Conservation (phyloP, 2,797 vertebrate species). For the Apodemus agrarius region DNA sequence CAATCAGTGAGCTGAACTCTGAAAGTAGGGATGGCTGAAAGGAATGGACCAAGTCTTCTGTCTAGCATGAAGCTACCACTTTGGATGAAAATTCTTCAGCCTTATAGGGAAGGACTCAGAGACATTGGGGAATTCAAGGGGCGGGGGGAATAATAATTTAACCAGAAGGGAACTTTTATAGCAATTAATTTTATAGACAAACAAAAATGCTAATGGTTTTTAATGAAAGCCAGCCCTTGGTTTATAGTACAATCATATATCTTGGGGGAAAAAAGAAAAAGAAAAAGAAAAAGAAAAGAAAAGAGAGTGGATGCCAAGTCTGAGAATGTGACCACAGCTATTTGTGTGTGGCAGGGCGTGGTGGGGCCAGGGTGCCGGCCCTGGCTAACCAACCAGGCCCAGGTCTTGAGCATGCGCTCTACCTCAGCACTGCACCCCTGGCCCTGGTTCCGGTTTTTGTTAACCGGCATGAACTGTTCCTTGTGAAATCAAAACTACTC, state of each 20-base stretch:
- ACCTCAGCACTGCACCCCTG: not conserved
- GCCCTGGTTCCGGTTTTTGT: constrained; percentile 24
- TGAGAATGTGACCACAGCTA: not conserved
- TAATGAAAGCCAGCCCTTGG: constrained; percentile 40
- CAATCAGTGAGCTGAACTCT: constrained; percentile 79
- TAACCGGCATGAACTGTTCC: constrained; percentile 58
- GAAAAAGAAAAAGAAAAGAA: not conserved
- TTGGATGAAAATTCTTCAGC: constrained; percentile 1
- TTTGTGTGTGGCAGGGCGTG: not conserved
- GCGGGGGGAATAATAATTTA: not conserved
- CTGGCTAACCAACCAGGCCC: too few species aligned
- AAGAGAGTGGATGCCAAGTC: not conserved
- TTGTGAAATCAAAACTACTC: constrained; percentile 51
- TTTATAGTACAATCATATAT: constrained; percentile 10
- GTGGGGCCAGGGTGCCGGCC: not conserved
- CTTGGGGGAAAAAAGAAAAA: not conserved
- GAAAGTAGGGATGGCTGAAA: constrained; percentile 74
- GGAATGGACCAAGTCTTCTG: constrained; percentile 33
- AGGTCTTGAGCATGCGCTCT: not conserved
- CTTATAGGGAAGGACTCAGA: not conserved
- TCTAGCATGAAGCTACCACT: not conserved
- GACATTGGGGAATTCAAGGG: not conserved
- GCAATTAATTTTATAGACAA: constrained; percentile 53
- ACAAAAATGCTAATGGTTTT: constrained; percentile 44
- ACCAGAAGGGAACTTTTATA: constrained; percentile 28